Conservation (phyloP, 2,113 vertebrate genomes). For the Festucalex cinctus region DNA sequence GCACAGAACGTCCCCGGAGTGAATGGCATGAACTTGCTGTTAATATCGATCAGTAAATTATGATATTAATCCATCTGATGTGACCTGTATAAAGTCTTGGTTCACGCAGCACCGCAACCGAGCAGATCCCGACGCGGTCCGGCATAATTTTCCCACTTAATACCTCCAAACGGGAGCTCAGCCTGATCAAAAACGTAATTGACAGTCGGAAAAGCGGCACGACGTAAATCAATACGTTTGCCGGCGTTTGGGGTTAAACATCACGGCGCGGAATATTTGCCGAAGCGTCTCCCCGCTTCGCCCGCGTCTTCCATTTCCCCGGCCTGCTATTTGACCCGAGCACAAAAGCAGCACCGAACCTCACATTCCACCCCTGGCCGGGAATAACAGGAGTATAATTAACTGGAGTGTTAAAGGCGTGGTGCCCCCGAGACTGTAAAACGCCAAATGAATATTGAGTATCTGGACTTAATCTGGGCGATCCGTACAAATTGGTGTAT, state of each 20-base stretch:
- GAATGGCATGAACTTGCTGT: too few species aligned
- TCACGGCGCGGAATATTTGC: neutral
- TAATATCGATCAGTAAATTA: too few species aligned
- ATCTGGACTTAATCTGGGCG: slow-evolving; percentile 44
- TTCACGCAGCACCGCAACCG: too few species aligned
- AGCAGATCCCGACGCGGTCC: too few species aligned
- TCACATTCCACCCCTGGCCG: slow-evolving; percentile 34
- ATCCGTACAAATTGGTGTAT: slow-evolving; percentile 63
- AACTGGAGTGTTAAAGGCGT: slow-evolving; percentile 58
- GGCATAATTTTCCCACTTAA: neutral
- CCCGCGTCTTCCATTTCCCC: slow-evolving; percentile 39
- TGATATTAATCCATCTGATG: too few species aligned
- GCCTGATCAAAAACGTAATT: neutral
- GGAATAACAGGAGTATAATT: slow-evolving; percentile 57
- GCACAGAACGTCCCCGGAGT: too few species aligned
- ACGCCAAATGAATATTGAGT: slow-evolving; percentile 54
- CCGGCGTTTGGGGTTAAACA: neutral
- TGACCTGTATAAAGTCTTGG: too few species aligned
- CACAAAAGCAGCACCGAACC: slow-evolving; percentile 61
- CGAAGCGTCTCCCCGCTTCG: slow-evolving; percentile 14
- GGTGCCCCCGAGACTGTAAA: slow-evolving; percentile 53
- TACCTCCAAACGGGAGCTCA: neutral
- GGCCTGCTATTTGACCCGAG: slow-evolving; percentile 49
- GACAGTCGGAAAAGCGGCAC: neutral
- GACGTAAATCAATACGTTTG: neutral